Base-by-base conservation (phyloP, 23 tunicate species). In the Clavelina lepadiformis region DNA sequence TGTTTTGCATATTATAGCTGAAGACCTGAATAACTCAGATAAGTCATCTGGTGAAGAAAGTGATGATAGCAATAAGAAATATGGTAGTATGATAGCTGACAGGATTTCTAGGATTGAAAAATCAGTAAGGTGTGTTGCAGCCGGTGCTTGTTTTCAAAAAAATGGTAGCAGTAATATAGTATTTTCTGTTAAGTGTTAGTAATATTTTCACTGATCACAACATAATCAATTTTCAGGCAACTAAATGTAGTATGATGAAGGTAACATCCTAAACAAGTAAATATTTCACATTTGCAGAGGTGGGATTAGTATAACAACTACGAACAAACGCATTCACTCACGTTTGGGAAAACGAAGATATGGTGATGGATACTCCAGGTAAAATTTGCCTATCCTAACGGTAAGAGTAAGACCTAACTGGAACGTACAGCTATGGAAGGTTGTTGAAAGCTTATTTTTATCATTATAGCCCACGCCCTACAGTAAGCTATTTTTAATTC, bases 1-100 rank as follows among this genome's bases (percentile, higher is more conserved):
- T n/a, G n/a, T n/a, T n/a, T n/a, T n/a, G n/a, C n/a, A n/a, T n/a
- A n/a, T n/a, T n/a, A n/a, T n/a, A n/a, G n/a, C n/a, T n/a, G n/a
- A n/a, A n/a, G n/a, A n/a, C n/a, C 83, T 70, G 34, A 84, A 84
- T 63, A 83, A 84, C 33, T 52, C 77, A 34, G 61, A 64, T 19
- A 70, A 33, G 2, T 77, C 81, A 2, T 21, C 38, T 0, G 57
- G 27, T 30, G 71, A 79, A 0, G 63, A 75, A n/a, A n/a, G n/a
- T 7, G 58, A 46, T 19, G 65, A 34, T 36, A 37, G 46, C 31
- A 49, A 13, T 1, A 46, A 41, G 3, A 33, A 38, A 13, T 76
- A 51, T 33, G 78, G 73, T 1, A 68, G 79, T 20, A 84, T 84
- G 93, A 55, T 68, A 31, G 93, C 93, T 2, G 93, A 84, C 50